Conservation (phyloP, 2,113 vertebrate species). For the Himantopus leucocephalus region DNA sequence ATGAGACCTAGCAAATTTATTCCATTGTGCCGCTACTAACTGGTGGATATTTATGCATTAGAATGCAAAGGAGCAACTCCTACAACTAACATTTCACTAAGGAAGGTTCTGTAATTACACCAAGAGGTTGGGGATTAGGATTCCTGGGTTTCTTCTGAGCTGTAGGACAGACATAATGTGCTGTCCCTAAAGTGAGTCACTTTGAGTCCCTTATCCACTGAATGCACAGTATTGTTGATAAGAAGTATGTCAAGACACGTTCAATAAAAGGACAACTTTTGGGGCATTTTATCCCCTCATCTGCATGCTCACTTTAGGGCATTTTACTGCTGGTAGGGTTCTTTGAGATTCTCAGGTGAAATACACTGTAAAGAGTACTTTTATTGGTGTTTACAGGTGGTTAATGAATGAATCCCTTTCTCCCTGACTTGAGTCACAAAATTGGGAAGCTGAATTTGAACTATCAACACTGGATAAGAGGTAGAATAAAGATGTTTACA, state of each 20-base stretch:
- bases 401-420: not conserved
- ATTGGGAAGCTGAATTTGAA: not conserved
- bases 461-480: not conserved
- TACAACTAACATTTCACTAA: not conserved
- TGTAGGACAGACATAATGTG: not conserved
- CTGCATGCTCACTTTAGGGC: not conserved
- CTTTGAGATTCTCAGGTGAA: not conserved
- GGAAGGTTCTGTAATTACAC: not conserved
- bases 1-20: not conserved
- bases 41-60: not conserved
- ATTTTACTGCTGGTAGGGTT: not conserved
- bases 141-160: not conserved
- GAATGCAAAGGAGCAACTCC: not conserved
- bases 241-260: not conserved
- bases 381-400: not conserved
- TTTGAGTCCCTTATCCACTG: not conserved
- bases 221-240: not conserved
- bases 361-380: not conserved
- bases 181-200: not conserved
- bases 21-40: slow-evolving; percentile 1
- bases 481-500: not conserved
- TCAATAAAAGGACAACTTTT: not conserved
- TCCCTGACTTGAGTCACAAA: not conserved
- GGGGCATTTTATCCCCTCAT: not conserved
- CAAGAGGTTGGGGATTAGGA: not conserved